Evolutionary conservation across 2,888 invertebrate genomes (phyloP), one percentile per base, ranked within the genome.

Genomic region (Rhodophaea formosa): DNA sequence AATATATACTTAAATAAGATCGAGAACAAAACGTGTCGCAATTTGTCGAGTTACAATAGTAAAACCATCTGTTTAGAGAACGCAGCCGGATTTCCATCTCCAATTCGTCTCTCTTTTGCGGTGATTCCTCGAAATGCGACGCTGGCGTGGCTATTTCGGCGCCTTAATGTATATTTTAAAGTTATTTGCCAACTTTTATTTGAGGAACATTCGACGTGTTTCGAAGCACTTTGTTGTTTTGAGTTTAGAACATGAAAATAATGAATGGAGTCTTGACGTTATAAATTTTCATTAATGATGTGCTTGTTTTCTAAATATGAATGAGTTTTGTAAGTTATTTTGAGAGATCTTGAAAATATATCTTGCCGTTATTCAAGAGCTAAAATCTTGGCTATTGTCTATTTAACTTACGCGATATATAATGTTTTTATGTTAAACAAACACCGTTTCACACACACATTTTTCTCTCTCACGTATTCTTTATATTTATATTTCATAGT

Each of bases 21-120:
- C n/a, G n/a, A n/a, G n/a, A 23, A 23, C 23, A 23, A 23, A 23
- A 23, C n/a, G n/a, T 23, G 5, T 2, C 23, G 2, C 23, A 23
- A 23, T 3, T 23, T 10, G 17, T 47, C 7, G 23, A 45, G 54
- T 15, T 16, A 46, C 59, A 51, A 30, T 74, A 61, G 77, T 78
- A 78, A 56, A 69, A 69, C 63, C 56, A 56, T 63, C 69, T 77
- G 74, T 79, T 77, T 74, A 75, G 75, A 74, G 75, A 75, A 76
- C 68, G 69, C 65, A 59, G 62, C 58, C 68, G 74, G 72, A 78
- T 79, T 79, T 74, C 69, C 71, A 77, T 74, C 70, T 59, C 59
- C 60, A 65, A 64, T 66, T 61, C 63, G 62, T 56, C 59, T 59
- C 61, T 62, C 65, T 67, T 66, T 69, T 60, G 58, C 59, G 61